These are phyloP conservation scores for Camelus dromedarius DNA, from an alignment of 2,113 vertebrate genomes.

Conservation along the genomic window DNA sequence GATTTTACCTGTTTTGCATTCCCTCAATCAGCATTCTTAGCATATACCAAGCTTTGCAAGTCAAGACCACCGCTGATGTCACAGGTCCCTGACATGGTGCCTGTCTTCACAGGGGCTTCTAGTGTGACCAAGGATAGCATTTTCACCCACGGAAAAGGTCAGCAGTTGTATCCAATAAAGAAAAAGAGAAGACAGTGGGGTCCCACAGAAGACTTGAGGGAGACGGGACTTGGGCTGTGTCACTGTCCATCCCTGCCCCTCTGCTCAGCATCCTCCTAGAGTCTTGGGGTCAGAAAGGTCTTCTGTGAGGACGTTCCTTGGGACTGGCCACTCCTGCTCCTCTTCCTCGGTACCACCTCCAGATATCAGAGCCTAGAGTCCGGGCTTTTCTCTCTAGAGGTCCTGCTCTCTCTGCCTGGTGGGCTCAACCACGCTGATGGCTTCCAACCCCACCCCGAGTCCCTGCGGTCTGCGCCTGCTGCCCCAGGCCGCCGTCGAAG, in stretches of 20 bases:
- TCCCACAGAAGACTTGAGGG: too few species aligned
- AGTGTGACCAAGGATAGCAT: too few species aligned
- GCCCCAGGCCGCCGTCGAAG: too few species aligned
- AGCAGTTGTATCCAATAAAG: too few species aligned
- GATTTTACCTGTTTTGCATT: too few species aligned
- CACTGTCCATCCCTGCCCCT: not conserved
- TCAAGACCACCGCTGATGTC: not conserved
- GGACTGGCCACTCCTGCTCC: not conserved
- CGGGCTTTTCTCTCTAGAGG: not conserved
- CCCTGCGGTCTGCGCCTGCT: not conserved
- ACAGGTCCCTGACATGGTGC: not conserved
- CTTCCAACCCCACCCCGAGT: not conserved
- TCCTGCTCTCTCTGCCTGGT: not conserved
- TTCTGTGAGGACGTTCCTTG: too few species aligned
- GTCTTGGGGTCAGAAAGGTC: not conserved
- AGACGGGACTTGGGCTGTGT: not conserved
- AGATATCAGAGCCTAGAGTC: not conserved
- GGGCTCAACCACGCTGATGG: too few species aligned
- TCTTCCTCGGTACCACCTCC: not conserved
- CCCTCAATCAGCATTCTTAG: not conserved
- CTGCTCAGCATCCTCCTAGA: not conserved
- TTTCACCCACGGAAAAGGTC: not conserved
- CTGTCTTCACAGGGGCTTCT: not conserved
- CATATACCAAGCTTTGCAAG: accelerated
- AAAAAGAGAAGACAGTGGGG: not conserved